These are phyloP conservation scores for Bufo gargarizans DNA, from an alignment of 2,113 vertebrate species.

Conservation along the genomic window DNA sequence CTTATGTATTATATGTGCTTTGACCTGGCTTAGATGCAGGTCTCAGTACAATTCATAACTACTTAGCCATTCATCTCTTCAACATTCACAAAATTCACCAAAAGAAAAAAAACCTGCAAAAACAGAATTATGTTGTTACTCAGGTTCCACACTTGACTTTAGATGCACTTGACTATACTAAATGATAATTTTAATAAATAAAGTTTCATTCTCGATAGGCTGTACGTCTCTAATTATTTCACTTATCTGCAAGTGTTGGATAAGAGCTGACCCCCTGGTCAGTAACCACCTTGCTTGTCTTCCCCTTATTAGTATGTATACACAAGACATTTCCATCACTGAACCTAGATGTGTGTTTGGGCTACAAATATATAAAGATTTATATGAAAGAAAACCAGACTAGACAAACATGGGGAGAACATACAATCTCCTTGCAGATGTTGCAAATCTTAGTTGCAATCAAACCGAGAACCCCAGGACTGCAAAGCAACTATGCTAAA, in stretches of 20 bases:
- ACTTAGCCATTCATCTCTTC: not conserved
- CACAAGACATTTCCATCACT: not conserved
- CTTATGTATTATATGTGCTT: not conserved
- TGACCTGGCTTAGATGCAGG: not conserved
- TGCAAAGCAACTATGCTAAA: no score
- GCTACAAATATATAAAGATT: not conserved
- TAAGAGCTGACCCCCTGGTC: constrained; percentile 14
- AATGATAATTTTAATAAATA: constrained; percentile 19
- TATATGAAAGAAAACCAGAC: not conserved
- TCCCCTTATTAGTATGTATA: not conserved
- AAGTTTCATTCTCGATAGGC: not conserved
- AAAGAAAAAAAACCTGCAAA: not conserved
- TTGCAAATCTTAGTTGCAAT: no score
- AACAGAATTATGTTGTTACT: not conserved
- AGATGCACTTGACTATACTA: constrained; percentile 19
- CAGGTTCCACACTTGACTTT: not conserved
- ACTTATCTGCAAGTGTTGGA: constrained; percentile 32
- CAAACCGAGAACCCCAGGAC: no score
- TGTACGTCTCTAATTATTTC: constrained; percentile 24
- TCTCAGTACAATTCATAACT: not conserved
- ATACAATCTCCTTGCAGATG: no score
- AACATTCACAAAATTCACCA: not conserved
- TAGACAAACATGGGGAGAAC: no score
- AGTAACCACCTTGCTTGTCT: not conserved
- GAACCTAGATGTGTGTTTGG: not conserved